Evolutionary conservation across 2,113 vertebrate genomes (phyloP).

Genomic region (Rhadina sibilatrix): DNA sequence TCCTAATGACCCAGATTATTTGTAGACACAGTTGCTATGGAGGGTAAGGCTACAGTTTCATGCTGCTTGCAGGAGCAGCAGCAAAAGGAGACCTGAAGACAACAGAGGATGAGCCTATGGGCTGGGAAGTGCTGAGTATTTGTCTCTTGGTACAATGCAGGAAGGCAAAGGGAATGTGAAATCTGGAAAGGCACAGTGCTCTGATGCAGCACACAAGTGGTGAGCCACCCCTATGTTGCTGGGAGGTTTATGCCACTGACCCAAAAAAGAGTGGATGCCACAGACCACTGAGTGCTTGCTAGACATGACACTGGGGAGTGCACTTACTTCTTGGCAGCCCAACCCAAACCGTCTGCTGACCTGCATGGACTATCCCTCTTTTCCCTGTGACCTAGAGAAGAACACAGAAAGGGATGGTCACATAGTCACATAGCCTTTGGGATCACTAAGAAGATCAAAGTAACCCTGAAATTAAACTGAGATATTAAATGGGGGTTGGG

Average conservation of each 20-base stretch:
- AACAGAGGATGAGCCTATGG: neutral
- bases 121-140: neutral
- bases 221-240: neutral
- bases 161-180: neutral
- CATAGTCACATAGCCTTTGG: neutral
- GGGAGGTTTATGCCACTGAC: neutral
- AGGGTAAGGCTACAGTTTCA: neutral
- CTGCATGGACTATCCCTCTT: slow-evolving; percentile 25
- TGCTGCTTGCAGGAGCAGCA: neutral
- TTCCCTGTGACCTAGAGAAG: slow-evolving; percentile 47
- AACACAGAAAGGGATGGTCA: neutral
- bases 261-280: neutral
- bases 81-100: neutral
- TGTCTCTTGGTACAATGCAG: neutral
- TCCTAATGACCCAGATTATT: neutral
- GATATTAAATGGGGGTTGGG: rapidly evolving
- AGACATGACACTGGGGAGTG: neutral
- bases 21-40: neutral
- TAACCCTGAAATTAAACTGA: neutral
- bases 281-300: neutral
- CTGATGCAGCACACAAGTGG: neutral
- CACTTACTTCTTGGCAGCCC: slow-evolving; percentile 34
- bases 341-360: slow-evolving; percentile 41
- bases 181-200: neutral
- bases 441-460: neutral